These are phyloP conservation scores for Agrilus biguttatus DNA, from an alignment of 2,888 invertebrate genomes.

Conservation along the genomic window DNA sequence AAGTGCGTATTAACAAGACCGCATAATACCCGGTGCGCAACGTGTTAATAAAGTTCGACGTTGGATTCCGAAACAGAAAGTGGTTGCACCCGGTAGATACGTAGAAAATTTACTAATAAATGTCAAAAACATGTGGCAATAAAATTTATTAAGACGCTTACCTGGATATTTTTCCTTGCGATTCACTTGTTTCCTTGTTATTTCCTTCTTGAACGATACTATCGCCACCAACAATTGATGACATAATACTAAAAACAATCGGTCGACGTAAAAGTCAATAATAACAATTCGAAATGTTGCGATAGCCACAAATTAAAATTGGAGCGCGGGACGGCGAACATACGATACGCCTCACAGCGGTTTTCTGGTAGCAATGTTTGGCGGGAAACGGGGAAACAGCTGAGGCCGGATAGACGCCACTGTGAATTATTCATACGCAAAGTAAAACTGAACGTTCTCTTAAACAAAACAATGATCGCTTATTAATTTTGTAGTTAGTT, in stretches of 20 bases:
- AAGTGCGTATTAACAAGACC: slow-evolving; percentile 5
- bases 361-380: slow-evolving; percentile 51
- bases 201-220: slow-evolving; percentile 38
- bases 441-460: slow-evolving; percentile 5
- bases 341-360: slow-evolving; percentile 41
- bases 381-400: slow-evolving; percentile 64
- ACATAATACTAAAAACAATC: slow-evolving; percentile 28
- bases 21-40: slow-evolving; percentile 5
- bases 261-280: slow-evolving; percentile 5
- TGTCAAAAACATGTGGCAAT: slow-evolving; percentile 28
- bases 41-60: slow-evolving; percentile 3
- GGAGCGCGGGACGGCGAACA: slow-evolving; percentile 31
- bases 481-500: not conserved
- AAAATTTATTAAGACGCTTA: slow-evolving; percentile 21
- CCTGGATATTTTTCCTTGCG: slow-evolving; percentile 34
- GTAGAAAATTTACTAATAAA: slow-evolving; percentile 9
- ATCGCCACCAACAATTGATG: slow-evolving; percentile 37
- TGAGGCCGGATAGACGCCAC: slow-evolving; percentile 40
- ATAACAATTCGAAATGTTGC: slow-evolving; percentile 1
- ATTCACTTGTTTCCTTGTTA: slow-evolving; percentile 38
- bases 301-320: slow-evolving; percentile 17
- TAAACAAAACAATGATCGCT: slow-evolving; percentile 1
- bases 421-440: slow-evolving; percentile 28
- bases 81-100: slow-evolving; percentile 1
- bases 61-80: not conserved